Evolutionary conservation across 2,797 vertebrate species (phyloP), one percentile per base, ranked within the genome.

Genomic region (Hippocampus kuda): DNA sequence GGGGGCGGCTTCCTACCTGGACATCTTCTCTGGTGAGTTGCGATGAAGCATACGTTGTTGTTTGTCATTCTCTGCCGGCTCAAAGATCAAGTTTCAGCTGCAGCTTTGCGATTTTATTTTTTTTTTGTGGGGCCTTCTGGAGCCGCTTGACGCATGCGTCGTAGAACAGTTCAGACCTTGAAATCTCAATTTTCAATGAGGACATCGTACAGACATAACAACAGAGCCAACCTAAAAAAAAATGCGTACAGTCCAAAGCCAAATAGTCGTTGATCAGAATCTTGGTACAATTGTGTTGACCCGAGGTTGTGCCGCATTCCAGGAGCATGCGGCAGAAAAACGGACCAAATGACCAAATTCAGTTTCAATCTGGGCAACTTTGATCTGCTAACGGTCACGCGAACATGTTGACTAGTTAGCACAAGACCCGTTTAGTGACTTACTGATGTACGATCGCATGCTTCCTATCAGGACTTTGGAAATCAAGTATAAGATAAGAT

Each of bases 11-110:
- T 89, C 88, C 13, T 86, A 85, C 74, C 92, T 93, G 77, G 94
- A 96, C 79, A 94, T 95, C 69, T 98, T 99, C 87, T 93, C 93
- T 85, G 97, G 97, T 99, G 88, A 97, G 95, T 89, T 54, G 53
- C 30, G 24, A 65, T 9, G 9, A 65, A 18, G 1, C n/a, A 13
- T 44, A n/a, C 24, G 12, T 48, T 15, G 12, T 48, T 15, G 62
- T 64, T 63, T 63, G 20, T 22, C 2, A 30, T 13, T 59, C 56
- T 57, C 24, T 15, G 12, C 4, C 34, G 16, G 2, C 16, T 16
- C 5, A 2, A 16, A 16, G 27, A 18, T 60, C 30, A 13, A 30
- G 5, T 7, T 60, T 27, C 24, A 57, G 24, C 24, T 27, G 16
- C 20, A 9, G 46, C 13, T 48, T 48, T 48, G 46, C 4, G 16